These are phyloP conservation scores for Caradrina kadenii DNA, from an alignment of 2,888 invertebrate genomes.

Conservation along the genomic window DNA sequence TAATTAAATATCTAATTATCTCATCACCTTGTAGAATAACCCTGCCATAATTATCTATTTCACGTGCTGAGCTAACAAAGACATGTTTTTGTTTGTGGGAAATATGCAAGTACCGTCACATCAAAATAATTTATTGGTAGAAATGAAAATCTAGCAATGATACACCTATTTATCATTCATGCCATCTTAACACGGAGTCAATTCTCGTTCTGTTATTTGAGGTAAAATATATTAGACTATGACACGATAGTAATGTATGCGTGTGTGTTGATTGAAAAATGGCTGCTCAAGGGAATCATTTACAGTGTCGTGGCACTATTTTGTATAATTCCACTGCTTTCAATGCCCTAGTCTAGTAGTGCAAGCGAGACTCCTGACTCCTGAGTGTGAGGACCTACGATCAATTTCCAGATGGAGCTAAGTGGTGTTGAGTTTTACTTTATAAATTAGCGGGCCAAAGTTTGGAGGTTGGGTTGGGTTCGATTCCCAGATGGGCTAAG, in stretches of 20 bases:
- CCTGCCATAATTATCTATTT: constrained; percentile 17
- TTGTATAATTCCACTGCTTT: too few species aligned
- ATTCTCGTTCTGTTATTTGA: background rate
- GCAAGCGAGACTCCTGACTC: too few species aligned
- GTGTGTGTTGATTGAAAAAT: constrained; percentile 20
- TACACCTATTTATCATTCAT: constrained; percentile 42
- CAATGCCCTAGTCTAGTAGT: too few species aligned
- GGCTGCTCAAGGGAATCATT: too few species aligned
- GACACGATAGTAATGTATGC: constrained; percentile 33
- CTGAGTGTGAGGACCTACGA: too few species aligned
- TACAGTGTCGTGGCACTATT: too few species aligned
- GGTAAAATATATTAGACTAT: constrained; percentile 26
- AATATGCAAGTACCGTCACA: constrained; percentile 36
- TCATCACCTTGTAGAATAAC: constrained; percentile 36
- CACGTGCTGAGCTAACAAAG: constrained; percentile 33
- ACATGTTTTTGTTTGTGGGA: constrained; percentile 38
- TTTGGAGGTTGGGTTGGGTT: too few species aligned
- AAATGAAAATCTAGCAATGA: constrained; percentile 48
- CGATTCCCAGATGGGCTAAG: too few species aligned
- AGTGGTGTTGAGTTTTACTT: too few species aligned
- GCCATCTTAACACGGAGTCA: constrained; percentile 10
- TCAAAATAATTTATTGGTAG: constrained; percentile 40
- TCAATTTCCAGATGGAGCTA: too few species aligned
- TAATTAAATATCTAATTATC: background rate
- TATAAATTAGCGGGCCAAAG: too few species aligned